These are phyloP conservation scores for Rhincodon typus DNA, from an alignment of 2,797 vertebrate species.

Conservation along the genomic window DNA sequence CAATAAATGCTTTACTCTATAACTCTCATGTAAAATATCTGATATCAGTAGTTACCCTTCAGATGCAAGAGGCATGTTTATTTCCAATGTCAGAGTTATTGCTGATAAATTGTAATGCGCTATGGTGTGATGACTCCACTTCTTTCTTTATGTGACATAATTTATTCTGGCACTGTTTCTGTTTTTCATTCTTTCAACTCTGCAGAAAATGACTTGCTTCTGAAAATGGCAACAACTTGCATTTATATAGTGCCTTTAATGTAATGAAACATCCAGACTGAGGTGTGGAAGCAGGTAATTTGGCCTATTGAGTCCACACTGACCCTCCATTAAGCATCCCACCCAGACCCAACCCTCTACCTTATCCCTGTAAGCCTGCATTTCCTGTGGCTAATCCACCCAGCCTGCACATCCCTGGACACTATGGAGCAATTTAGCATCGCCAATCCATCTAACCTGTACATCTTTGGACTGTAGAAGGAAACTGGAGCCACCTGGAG, in stretches of 20 bases:
- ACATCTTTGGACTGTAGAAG: too few relatives aligned
- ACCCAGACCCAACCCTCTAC: too few relatives aligned
- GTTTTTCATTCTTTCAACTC: not conserved
- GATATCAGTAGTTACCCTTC: conserved; percentile 45
- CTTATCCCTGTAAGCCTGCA: too few relatives aligned
- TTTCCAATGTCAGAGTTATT: conserved; percentile 42
- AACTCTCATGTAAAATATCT: conserved; percentile 47
- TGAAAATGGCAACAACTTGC: not conserved
- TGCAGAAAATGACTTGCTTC: not conserved
- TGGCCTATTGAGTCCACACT: too few relatives aligned
- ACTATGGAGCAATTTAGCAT: too few relatives aligned
- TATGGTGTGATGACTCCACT: not conserved
- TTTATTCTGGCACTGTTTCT: not conserved
- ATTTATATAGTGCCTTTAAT: not conserved
- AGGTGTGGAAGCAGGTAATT: too few relatives aligned
- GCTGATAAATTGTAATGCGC: conserved; percentile 40
- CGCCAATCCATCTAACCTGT: too few relatives aligned
- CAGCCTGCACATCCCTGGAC: too few relatives aligned
- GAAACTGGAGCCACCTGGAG: too few relatives aligned
- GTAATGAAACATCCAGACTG: too few relatives aligned
- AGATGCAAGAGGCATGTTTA: conserved; percentile 38
- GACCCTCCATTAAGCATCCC: too few relatives aligned
- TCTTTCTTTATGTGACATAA: not conserved
- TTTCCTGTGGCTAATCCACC: too few relatives aligned
- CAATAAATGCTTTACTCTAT: conserved; percentile 43